Base-by-base conservation (phyloP, 2,888 invertebrate genomes). In the Monochamus alternatus region DNA sequence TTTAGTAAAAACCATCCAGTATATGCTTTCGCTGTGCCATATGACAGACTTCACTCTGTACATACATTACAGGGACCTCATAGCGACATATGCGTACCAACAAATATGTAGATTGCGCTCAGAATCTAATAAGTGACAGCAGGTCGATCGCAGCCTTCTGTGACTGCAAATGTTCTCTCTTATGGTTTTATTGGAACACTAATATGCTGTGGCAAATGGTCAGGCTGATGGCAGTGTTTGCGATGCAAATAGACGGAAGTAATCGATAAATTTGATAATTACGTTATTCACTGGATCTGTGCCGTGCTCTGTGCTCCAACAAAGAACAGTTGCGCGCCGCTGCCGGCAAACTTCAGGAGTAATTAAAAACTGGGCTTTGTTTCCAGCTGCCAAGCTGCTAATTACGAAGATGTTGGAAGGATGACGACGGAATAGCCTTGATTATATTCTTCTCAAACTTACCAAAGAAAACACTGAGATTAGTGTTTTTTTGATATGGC, bases 101-200 rank as follows among this genome's bases (percentile, higher is more conserved):
- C 44, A 64, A 64, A 44, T 44, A 44, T 22, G 63, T 64, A 64
- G 14, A 64, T 64, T 38, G 55, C 63, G 38, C 63, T 44, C 14
- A 14, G 14, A 22, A 22, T 44, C 63, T 55, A 55, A 55, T 64
- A 64, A 64, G 30, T 30, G 62, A 62, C 62, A 62, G 62, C 62
- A 62, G 62, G 62, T 62, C 62, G 62, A 62, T 44, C 44, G 44
- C 38, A 44, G 44, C 63, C 63, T 64, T 64, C 38, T 64, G 63
- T 64, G 63, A 43, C 63, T 64, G 44, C 63, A 64, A 64, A 64
- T 64, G 63, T 64, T 64, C 63, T 8, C 63, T 64, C 63, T 64
- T 64, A 64, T 64, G 63, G 44, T 64, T 64, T 64, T 64, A 64
- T 64, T 64, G 63, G 43, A 22, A 22, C 44, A 44, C 63, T 62